These are phyloP conservation scores for Achroia grisella DNA, from an alignment of 1,140 invertebrate species.

Conservation along the genomic window DNA sequence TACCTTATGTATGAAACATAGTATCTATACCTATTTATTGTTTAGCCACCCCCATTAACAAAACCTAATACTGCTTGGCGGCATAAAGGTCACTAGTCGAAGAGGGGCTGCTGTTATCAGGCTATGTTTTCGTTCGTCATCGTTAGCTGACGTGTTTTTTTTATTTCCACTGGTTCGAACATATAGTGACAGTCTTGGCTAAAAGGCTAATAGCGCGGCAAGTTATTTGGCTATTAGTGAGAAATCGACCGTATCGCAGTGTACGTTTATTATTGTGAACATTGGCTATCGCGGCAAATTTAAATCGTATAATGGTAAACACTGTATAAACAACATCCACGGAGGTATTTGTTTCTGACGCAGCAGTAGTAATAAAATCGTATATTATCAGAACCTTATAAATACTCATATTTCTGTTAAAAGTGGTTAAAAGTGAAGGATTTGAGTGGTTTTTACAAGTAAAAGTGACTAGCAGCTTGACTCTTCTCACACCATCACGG, in stretches of 20 bases:
- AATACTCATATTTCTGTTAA: not conserved
- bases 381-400: not conserved
- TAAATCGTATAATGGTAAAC: conserved; percentile 7
- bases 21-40: conserved; percentile 58
- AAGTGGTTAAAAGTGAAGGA: not conserved
- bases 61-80: conserved; percentile 30
- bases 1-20: conserved; percentile 59
- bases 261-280: conserved; percentile 20
- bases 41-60: conserved; percentile 52
- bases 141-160: conserved; percentile 9
- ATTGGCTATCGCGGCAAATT: conserved; percentile 16
- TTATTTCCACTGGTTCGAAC: conserved; percentile 4
- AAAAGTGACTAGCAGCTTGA: not conserved
- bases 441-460: not conserved
- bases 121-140: conserved; percentile 16
- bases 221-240: conserved; percentile 12
- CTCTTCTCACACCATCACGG: not conserved
- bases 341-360: not conserved
- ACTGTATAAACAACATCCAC: conserved; percentile 1
- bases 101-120: conserved; percentile 11
- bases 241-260: conserved; percentile 7
- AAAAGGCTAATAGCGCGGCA: conserved; percentile 9
- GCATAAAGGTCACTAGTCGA: conserved; percentile 31
- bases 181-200: conserved; percentile 9
- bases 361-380: not conserved